Evolutionary conservation across 2,888 invertebrate species (phyloP).

Genomic region (Agrypnus murinus): DNA sequence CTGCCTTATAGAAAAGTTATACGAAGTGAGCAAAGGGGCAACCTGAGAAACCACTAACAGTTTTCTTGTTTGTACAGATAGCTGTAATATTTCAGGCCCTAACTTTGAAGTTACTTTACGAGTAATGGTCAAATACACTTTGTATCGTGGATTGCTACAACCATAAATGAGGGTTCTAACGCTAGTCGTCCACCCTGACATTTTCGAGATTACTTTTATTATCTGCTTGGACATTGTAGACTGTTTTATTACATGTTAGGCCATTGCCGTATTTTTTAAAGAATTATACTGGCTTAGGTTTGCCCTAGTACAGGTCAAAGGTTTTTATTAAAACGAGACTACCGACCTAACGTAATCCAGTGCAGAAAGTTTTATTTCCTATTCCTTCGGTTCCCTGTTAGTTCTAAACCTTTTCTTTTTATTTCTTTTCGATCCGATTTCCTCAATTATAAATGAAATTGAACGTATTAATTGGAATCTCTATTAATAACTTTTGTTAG

Average conservation of each 20-base stretch:
- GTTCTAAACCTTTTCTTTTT: not conserved
- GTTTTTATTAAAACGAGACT: constrained; percentile 12
- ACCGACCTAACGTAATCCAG: constrained; percentile 10
- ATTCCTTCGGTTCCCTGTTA: not conserved
- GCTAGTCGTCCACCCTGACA: constrained; percentile 32
- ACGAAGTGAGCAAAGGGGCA: constrained; percentile 33
- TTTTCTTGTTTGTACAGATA: constrained; percentile 51
- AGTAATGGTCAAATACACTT: constrained; percentile 48
- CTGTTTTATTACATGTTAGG: constrained; percentile 26
- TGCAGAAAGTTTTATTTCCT: not conserved
- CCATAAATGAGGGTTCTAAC: constrained; percentile 40
- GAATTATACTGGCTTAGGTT: constrained; percentile 24
- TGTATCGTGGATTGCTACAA: constrained; percentile 46
- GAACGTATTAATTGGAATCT: not conserved
- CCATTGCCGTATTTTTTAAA: constrained; percentile 25
- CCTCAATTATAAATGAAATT: not conserved
- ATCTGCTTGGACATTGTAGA: constrained; percentile 27
- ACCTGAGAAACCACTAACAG: constrained; percentile 48
- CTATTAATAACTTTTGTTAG: constrained; percentile 2
- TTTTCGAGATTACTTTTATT: constrained; percentile 44
- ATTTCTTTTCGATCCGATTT: not conserved
- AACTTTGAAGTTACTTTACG: constrained; percentile 47
- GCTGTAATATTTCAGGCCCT: constrained; percentile 50
- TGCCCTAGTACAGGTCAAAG: constrained; percentile 7
- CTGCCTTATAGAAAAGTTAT: constrained; percentile 33